These are phyloP conservation scores for Hydrochoerus hydrochaeris DNA, from an alignment of 2,113 vertebrate species.

Conservation along the genomic window DNA sequence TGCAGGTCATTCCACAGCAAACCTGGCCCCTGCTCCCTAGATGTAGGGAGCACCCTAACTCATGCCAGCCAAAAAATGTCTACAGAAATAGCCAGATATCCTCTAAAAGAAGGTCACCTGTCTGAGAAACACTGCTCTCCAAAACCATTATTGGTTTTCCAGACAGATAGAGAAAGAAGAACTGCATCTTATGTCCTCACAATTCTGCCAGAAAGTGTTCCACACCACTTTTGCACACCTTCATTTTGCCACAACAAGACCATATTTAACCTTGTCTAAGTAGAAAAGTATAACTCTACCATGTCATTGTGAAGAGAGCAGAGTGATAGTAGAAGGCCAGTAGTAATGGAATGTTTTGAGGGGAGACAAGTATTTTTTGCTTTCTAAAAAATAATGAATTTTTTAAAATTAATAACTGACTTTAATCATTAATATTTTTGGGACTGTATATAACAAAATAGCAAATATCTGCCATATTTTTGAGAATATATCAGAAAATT, in stretches of 20 bases:
- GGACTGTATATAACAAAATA: neutral
- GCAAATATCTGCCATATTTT: neutral
- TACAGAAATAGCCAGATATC: neutral
- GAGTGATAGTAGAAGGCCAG: neutral
- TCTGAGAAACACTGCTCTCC: neutral
- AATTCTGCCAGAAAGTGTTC: neutral
- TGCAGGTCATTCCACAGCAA: neutral
- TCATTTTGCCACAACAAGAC: neutral
- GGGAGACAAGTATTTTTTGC: neutral
- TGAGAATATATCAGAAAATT: neutral
- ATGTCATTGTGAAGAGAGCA: neutral
- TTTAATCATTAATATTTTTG: neutral
- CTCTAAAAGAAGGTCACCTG: neutral
- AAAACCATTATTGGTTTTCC: neutral
- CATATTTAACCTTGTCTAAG: neutral
- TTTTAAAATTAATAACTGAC: neutral
- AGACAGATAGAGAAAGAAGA: neutral
- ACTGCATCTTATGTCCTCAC: neutral
- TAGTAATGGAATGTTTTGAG: neutral
- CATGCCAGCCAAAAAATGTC: neutral
- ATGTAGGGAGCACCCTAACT: neutral
- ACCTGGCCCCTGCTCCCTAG: neutral
- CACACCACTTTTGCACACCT: neutral
- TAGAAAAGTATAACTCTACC: neutral
- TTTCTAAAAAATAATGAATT: neutral